Evolutionary conservation across 2,888 invertebrate genomes (phyloP), one percentile per base, ranked within the genome.

Genomic region (Colostygia pectinataria): DNA sequence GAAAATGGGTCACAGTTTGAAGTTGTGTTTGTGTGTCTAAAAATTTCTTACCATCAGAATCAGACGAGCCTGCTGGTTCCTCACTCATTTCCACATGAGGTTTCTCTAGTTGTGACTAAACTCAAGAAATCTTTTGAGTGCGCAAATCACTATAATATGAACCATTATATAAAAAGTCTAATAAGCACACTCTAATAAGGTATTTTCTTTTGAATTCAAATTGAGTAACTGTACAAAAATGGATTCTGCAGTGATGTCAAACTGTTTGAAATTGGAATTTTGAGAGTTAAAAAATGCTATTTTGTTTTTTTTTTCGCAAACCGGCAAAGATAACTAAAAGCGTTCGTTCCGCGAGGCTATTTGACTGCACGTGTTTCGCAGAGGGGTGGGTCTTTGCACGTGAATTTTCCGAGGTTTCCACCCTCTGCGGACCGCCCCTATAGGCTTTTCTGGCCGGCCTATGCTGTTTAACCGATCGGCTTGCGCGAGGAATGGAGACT

Each of bases 391-490:
- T 64, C 80, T 42, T 82, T 78, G 79, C 83, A 86, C 87, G 87
- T 88, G 87, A 89, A 88, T 87, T 88, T 90, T 88, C 90, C 89
- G 82, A 88, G 83, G 90, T 89, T 89, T 84, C 90, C 89, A 89
- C 90, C 90, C 90, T 83, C 83, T 70, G 75, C 88, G 89, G 88
- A 86, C 89, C 90, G 90, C 90, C 90, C 89, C 90, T 89, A 85
- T 89, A 89, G 89, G 90, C 90, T 89, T 90, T 90, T 90, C 90
- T 89, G 89, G 88, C 88, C 89, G 83, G 90, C 90, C 90, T 90
- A 89, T 88, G 85, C 87, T 83, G 88, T 87, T 89, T 84, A 86
- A 88, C 84, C 77, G 85, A 89, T 88, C 82, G 86, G 73, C 77
- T 83, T 74, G 53, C 51, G 75, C 68, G 59, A 58, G 59, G 55